A percentile compares a stretch with the other conserved stretches of the same genome.
These are phyloP conservation scores for Phyllotreta cruciferae DNA, from an alignment of 2,888 invertebrate species.

Conservation along the genomic window DNA sequence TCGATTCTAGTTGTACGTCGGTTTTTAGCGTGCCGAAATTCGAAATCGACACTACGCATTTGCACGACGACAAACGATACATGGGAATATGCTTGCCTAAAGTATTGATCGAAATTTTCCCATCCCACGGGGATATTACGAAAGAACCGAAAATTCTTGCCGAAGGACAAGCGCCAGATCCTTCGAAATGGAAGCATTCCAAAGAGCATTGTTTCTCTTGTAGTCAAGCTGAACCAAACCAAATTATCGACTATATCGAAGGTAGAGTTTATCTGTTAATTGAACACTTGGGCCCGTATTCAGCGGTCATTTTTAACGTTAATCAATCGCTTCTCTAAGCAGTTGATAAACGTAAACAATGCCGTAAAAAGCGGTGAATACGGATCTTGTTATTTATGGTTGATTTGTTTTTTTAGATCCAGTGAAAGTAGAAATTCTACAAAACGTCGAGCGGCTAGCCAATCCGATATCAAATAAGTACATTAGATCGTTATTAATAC, in stretches of 20 bases:
- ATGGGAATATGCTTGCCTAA: slow-evolving; percentile 79
- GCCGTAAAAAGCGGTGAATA: neutral
- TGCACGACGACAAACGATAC: slow-evolving; percentile 61
- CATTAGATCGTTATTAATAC: slow-evolving; percentile 81
- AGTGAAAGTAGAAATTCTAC: slow-evolving; percentile 66
- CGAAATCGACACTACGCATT: slow-evolving; percentile 44
- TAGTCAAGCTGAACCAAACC: slow-evolving; percentile 33
- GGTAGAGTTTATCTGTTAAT: slow-evolving; percentile 17
- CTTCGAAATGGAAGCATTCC: slow-evolving; percentile 39
- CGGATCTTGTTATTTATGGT: slow-evolving; percentile 1
- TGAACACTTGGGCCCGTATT: no score
- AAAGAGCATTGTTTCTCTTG: slow-evolving; percentile 42
- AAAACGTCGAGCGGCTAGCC: slow-evolving; percentile 76
- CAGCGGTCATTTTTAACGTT: no score
- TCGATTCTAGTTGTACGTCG: slow-evolving; percentile 50
- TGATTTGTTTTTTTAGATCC: slow-evolving; percentile 39
- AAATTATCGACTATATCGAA: slow-evolving; percentile 16
- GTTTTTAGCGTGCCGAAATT: slow-evolving; percentile 54
- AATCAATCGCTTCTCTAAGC: no score
- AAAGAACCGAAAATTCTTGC: slow-evolving; percentile 37
- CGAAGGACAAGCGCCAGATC: slow-evolving; percentile 17
- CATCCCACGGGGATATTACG: slow-evolving; percentile 40
- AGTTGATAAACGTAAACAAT: no score
- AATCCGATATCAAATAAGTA: slow-evolving; percentile 82
- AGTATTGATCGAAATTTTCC: slow-evolving; percentile 71